Evolutionary conservation across 30 jellyfish, hydroid and myxozoan genomes (phyloP), one percentile per base, ranked within the genome.

Genomic region (Phacellophora camtschatica): DNA sequence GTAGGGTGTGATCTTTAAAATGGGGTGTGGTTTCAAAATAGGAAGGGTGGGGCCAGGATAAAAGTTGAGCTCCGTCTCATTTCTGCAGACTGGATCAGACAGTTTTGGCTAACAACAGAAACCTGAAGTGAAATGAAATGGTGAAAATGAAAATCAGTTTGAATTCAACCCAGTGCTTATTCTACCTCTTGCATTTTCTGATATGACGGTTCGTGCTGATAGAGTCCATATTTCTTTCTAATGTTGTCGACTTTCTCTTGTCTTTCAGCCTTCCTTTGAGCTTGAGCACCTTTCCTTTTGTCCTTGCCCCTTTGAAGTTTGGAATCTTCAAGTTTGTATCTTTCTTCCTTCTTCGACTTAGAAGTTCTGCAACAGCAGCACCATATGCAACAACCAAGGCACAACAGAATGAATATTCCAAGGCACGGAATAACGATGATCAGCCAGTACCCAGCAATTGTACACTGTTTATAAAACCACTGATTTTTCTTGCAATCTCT

Each of bases 371-470:
- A 90, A 54, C 98, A 90, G 43, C 98, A 90, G 82, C 98, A 90
- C 83, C 88, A 90, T 41, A 88, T 72, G 34, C 97, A 88, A 64
- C 96, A 83, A 18, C 94, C 90, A 8, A 84, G 68, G 63, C 81
- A 41, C 24, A 90, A 33, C 45, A 90, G 58, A 24, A 90, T 22
- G 56, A 90, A 55, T 5, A 83, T 79, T 29, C 89, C 98, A 13
- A 83, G 79, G 63, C 98, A 90, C 1, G 98, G 98, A 25, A 90
- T 35, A 33, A 83, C 90, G 24, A 90, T 90, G 43, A 83, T 90
- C 74, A 90, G 66, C 96, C 96, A 90, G 65, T 68, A 84, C 6
- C 96, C 96, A 36, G 96, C 98, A 0, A 90, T 83, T 22, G 98
- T 77, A 42, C 96, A 90, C 79, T 84, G 96, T 59, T 81, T 66